Evolutionary conservation across 1,140 invertebrate species (phyloP).

Genomic region (Drosophila santomea): DNA sequence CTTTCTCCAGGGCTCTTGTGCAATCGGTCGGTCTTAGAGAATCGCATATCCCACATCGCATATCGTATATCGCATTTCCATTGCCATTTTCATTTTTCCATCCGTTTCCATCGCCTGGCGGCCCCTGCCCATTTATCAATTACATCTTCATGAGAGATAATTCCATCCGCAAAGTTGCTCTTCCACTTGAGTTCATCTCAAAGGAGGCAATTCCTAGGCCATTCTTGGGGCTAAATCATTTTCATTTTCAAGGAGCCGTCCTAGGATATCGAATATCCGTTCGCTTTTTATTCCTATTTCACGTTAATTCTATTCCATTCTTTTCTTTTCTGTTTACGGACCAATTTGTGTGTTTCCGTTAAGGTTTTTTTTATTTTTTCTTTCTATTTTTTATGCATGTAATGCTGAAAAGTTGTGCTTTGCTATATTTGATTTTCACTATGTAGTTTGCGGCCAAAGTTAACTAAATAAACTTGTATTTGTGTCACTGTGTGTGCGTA

Average conservation of each 20-base stretch:
- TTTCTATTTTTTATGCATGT: slow-evolving; percentile 26
- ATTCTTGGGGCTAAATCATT: slow-evolving; percentile 14
- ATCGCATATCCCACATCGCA: slow-evolving; percentile 15
- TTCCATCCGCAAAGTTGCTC: slow-evolving; percentile 44
- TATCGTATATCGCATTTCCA: slow-evolving; percentile 27
- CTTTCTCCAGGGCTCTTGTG: slow-evolving; percentile 12
- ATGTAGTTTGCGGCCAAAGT: slow-evolving; percentile 35
- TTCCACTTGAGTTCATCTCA: slow-evolving; percentile 50
- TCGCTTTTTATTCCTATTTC: background rate
- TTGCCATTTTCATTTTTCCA: background rate
- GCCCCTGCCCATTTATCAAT: slow-evolving; percentile 39
- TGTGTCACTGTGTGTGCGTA: slow-evolving; percentile 43
- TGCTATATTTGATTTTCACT: slow-evolving; percentile 1
- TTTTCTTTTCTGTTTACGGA: slow-evolving; percentile 21
- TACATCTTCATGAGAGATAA: slow-evolving; percentile 51
- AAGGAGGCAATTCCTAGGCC: slow-evolving; percentile 35
- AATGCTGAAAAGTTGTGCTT: slow-evolving; percentile 37
- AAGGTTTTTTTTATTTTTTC: slow-evolving; percentile 43
- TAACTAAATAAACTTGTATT: slow-evolving; percentile 48
- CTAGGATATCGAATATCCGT: slow-evolving; percentile 32
- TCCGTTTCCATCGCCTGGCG: slow-evolving; percentile 6
- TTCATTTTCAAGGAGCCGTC: slow-evolving; percentile 14
- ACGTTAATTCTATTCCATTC: slow-evolving; percentile 30
- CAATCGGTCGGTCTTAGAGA: slow-evolving; percentile 1
- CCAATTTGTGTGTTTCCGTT: slow-evolving; percentile 45